A percentile compares a stretch with the other conserved stretches of the same genome.
Conservation (phyloP, 2,113 vertebrate genomes). For the Alaudala cheleensis region DNA sequence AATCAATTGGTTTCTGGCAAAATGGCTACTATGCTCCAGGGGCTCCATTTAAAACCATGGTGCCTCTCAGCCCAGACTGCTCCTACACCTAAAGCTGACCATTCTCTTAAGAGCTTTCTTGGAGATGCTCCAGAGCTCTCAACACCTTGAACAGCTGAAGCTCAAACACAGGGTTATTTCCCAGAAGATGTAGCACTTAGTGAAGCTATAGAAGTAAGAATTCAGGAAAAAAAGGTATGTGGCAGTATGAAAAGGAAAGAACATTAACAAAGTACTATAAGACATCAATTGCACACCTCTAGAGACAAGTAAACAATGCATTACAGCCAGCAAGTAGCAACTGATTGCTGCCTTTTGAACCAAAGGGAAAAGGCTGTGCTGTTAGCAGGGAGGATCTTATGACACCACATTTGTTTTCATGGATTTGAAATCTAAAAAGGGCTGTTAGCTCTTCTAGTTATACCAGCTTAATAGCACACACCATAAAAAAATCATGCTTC, state of each 20-base stretch:
- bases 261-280: slow-evolving; percentile 10
- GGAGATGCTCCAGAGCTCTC: slow-evolving; percentile 31
- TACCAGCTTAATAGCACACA: background rate
- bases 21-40: background rate
- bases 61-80: background rate
- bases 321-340: slow-evolving; percentile 6
- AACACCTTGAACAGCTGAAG: slow-evolving; percentile 34
- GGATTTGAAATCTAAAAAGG: background rate
- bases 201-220: background rate
- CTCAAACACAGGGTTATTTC: slow-evolving; percentile 16
- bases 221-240: background rate
- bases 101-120: slow-evolving; percentile 11
- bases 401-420: background rate
- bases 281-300: background rate
- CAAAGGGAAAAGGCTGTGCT: background rate
- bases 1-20: background rate
- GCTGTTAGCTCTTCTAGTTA: background rate
- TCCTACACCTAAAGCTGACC: background rate
- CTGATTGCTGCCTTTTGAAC: background rate
- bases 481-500: background rate
- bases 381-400: background rate
- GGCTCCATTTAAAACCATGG: background rate
- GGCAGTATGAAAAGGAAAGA: background rate
- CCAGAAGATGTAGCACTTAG: slow-evolving; percentile 7
- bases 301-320: background rate